Conservation (phyloP, 2,888 invertebrate genomes). For the Phasia obesa region DNA sequence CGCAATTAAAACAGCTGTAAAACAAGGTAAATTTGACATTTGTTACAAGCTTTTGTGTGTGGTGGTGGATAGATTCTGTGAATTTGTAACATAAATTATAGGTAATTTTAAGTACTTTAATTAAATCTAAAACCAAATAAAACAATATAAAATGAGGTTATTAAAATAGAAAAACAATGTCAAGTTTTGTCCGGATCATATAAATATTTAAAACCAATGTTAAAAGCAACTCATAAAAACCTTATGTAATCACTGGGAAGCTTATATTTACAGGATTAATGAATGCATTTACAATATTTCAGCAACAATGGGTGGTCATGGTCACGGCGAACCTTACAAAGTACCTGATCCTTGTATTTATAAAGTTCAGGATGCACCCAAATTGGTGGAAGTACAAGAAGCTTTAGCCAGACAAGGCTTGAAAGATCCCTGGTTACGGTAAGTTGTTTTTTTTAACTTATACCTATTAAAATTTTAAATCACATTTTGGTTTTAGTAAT, state of each 20-base stretch:
- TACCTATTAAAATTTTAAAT: background rate
- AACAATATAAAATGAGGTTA: too few relatives aligned
- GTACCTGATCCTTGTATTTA: conserved; percentile 89
- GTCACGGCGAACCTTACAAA: conserved; percentile 84
- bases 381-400: conserved; percentile 86
- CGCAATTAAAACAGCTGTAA: background rate
- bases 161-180: too few relatives aligned
- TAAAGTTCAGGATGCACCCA: conserved; percentile 87
- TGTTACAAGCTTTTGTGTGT: background rate
- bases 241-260: background rate
- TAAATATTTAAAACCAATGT: too few relatives aligned
- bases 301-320: conserved; percentile 78
- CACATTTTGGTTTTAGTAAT: conserved; percentile 84
- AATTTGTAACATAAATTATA: too few relatives aligned
- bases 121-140: too few relatives aligned
- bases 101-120: too few relatives aligned
- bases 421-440: conserved; percentile 94
- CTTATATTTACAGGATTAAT: background rate
- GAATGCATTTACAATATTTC: background rate
- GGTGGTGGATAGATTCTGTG: background rate
- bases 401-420: conserved; percentile 88
- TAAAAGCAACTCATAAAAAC: background rate
- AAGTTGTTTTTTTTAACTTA: conserved; percentile 30
- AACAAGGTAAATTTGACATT: background rate
- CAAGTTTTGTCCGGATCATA: too few relatives aligned